These are phyloP conservation scores for Triops longicaudatus DNA, from an alignment of 1,140 invertebrate species.

Conservation along the genomic window DNA sequence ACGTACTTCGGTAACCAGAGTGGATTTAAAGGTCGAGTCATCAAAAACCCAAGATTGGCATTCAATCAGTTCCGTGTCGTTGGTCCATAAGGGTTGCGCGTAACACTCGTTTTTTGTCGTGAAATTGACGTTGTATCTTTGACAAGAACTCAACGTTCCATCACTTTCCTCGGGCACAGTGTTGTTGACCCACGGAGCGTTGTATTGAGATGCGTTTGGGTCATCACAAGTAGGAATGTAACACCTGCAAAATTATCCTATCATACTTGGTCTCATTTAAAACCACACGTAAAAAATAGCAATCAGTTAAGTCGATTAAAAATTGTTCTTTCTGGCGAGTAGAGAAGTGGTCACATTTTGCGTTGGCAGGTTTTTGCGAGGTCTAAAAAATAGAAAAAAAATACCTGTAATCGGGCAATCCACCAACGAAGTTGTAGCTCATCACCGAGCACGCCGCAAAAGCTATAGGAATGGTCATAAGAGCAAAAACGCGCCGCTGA, in stretches of 20 bases:
- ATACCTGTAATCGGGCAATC: constrained; percentile 33
- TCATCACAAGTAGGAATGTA: constrained; percentile 24
- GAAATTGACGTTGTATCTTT: constrained; percentile 6
- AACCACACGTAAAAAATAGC: no score
- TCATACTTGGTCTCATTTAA: no score
- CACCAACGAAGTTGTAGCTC: constrained; percentile 31
- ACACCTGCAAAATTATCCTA: no score
- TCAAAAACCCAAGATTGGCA: constrained; percentile 25
- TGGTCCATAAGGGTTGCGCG: neutral
- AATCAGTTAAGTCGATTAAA: no score
- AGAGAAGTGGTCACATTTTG: no score
- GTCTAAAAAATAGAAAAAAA: no score
- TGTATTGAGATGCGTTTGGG: neutral
- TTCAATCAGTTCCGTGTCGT: neutral
- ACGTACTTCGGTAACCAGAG: constrained; percentile 25
- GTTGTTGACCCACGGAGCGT: constrained; percentile 20
- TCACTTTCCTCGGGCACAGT: neutral
- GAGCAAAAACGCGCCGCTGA: constrained; percentile 29
- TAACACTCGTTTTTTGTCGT: constrained; percentile 10
- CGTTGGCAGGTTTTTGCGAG: no score
- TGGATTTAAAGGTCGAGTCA: constrained; percentile 22
- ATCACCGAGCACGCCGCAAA: constrained; percentile 31
- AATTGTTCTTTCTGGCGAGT: no score
- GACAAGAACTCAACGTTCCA: neutral
- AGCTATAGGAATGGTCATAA: constrained; percentile 30